phyloP scores from a whole-genome alignment of 2,113 vertebrate species.

The Galeopterus variegatus region DNA sequence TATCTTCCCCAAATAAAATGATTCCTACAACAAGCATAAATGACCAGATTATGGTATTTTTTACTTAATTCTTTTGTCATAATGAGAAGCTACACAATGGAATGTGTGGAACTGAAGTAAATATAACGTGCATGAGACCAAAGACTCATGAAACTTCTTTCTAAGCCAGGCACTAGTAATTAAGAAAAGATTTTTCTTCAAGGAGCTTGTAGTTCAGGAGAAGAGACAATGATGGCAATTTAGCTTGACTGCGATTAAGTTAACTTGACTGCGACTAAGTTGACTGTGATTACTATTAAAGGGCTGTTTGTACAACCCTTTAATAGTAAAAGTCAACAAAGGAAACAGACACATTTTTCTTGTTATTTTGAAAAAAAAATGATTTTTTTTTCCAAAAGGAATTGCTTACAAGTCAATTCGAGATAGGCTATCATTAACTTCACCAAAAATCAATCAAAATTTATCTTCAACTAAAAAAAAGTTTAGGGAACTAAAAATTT shows the following conservation, averaged over 20 bases:
- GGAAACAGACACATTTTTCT: background rate
- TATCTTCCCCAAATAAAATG: background rate
- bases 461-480: background rate
- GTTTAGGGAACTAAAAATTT: background rate
- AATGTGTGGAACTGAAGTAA: conserved; percentile 39
- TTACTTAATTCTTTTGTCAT: background rate
- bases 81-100: background rate
- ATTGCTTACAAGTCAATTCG: background rate
- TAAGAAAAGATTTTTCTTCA: conserved; percentile 18
- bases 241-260: background rate
- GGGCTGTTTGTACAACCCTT: background rate
- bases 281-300: too few species aligned
- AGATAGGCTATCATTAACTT: background rate
- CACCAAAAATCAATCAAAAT: background rate
- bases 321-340: conserved; percentile 17
- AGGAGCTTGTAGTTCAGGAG: background rate
- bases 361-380: conserved; percentile 20
- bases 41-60: background rate
- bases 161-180: conserved; percentile 1
- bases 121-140: background rate
- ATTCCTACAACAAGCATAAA: background rate
- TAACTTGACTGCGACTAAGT: too few species aligned
- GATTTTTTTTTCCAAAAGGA: background rate
- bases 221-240: background rate
- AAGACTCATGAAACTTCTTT: conserved; percentile 36